A percentile compares a stretch with the other conserved stretches of the same genome.
phyloP scores from a whole-genome alignment of 2,888 invertebrate genomes.

The Aphodius sticticus region DNA sequence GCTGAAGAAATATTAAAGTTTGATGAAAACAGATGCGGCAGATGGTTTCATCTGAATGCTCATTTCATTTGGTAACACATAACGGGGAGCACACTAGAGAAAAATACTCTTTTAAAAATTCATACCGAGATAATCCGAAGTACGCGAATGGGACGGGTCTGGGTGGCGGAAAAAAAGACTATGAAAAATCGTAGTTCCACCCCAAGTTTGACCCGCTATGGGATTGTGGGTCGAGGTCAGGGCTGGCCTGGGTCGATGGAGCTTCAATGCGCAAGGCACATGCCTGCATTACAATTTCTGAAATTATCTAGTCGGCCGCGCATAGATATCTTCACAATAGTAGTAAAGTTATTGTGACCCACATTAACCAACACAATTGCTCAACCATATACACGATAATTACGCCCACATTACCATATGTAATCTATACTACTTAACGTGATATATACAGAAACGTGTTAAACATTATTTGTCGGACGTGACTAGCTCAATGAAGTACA shows the following conservation, averaged over 20 bases:
- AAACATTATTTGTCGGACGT: too few relatives aligned
- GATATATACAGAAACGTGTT: not conserved
- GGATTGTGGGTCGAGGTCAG: constrained; percentile 57
- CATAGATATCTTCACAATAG: not conserved
- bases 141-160: not conserved
- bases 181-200: constrained; percentile 43
- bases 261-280: constrained; percentile 45
- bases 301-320: constrained; percentile 27
- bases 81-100: not conserved
- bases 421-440: not conserved
- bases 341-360: constrained; percentile 8
- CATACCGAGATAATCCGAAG: not conserved
- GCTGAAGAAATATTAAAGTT: not conserved
- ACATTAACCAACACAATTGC: constrained; percentile 1
- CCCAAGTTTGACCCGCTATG: constrained; percentile 52
- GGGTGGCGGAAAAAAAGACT: not conserved
- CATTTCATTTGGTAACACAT: not conserved
- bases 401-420: not conserved
- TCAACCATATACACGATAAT: constrained; percentile 5
- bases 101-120: not conserved
- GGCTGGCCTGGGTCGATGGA: constrained; percentile 57
- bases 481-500: too few relatives aligned
- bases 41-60: not conserved
- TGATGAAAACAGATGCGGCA: not conserved
- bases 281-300: constrained; percentile 28